These are phyloP conservation scores for Drosophila arizonae DNA, from an alignment of 1,140 invertebrate species.

Conservation along the genomic window DNA sequence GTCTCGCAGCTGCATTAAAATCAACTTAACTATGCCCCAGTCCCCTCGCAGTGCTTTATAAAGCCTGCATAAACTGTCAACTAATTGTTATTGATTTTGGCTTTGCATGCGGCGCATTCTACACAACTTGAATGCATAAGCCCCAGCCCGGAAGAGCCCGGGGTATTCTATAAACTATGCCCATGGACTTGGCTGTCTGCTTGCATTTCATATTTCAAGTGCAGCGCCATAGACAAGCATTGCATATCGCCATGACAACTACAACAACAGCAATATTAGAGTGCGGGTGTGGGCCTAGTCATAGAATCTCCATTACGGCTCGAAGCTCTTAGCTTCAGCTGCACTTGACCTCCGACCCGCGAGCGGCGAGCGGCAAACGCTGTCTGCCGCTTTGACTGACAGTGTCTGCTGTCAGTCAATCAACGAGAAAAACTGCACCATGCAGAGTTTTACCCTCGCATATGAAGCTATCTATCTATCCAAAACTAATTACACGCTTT, in stretches of 20 bases:
- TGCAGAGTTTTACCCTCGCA: constrained; percentile 15
- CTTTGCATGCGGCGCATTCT: constrained; percentile 35
- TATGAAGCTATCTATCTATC: constrained; percentile 34
- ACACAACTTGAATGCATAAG: constrained; percentile 10
- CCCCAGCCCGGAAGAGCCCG: constrained; percentile 7
- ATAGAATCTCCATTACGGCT: constrained; percentile 23
- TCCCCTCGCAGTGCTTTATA: background rate
- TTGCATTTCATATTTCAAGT: constrained; percentile 30
- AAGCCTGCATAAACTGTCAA: constrained; percentile 31
- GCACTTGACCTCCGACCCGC: constrained; percentile 36
- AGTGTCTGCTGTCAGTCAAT: constrained; percentile 45
- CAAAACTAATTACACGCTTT: constrained; percentile 57
- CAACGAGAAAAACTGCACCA: constrained; percentile 33
- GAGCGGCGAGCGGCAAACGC: background rate
- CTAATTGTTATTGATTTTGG: constrained; percentile 51
- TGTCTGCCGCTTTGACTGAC: constrained; percentile 18
- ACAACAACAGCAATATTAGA: constrained; percentile 12
- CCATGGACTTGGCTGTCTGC: constrained; percentile 26
- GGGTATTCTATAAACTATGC: background rate
- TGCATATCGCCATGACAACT: constrained; percentile 43
- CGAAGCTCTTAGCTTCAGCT: constrained; percentile 6
- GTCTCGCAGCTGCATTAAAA: constrained; percentile 32
- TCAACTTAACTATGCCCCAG: constrained; percentile 10
- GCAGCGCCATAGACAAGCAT: constrained; percentile 18
- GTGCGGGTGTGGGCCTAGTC: constrained; percentile 1